phyloP scores from a whole-genome alignment of 2,113 vertebrate genomes.

The Alces alces region DNA sequence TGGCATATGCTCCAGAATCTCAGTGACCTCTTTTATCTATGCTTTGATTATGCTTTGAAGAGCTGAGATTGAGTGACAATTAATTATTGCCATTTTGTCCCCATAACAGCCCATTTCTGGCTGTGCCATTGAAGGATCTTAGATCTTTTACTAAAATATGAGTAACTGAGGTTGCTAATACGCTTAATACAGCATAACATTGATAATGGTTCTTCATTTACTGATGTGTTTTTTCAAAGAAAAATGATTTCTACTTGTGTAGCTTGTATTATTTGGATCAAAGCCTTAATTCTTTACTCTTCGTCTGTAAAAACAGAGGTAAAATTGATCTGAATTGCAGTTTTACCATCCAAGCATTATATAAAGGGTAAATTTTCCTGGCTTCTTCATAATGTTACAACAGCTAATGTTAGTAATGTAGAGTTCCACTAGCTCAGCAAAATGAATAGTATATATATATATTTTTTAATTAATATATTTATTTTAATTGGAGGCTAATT shows the following conservation, averaged over 20 bases:
- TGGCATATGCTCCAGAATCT: not conserved
- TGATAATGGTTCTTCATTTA: not conserved
- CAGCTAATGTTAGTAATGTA: slow-evolving; percentile 4
- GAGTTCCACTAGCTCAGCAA: not conserved
- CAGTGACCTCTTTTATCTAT: not conserved
- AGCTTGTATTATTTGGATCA: not conserved
- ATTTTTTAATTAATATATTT: not conserved
- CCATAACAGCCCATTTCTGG: not conserved
- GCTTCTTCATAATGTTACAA: not conserved
- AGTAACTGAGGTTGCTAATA: not conserved
- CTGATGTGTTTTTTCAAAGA: not conserved
- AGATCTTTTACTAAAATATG: not conserved
- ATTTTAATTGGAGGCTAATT: not conserved
- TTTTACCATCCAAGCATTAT: slow-evolving; percentile 14
- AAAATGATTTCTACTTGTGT: not conserved
- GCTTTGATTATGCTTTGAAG: not conserved
- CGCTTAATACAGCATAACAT: not conserved
- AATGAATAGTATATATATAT: not conserved
- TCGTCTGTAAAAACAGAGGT: not conserved
- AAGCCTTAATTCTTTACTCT: not conserved
- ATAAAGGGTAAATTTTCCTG: slow-evolving; percentile 26
- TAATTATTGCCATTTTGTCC: not conserved
- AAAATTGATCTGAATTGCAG: not conserved
- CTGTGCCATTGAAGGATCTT: not conserved
- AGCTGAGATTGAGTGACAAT: not conserved